Conservation (phyloP, 2,113 vertebrate genomes). For the Cettia cetti region DNA sequence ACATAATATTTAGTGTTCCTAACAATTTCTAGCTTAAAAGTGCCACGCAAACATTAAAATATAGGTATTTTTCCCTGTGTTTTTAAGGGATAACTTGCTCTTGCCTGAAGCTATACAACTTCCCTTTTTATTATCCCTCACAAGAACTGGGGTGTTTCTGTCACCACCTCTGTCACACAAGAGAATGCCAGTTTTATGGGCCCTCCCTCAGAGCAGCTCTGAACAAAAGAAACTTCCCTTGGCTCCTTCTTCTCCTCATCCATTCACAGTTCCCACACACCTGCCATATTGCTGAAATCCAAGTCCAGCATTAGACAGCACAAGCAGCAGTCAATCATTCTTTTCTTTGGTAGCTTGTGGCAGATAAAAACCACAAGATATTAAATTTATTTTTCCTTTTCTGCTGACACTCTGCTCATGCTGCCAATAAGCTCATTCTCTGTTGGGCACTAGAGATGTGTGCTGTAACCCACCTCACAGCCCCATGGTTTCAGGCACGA, state of each 20-base stretch:
- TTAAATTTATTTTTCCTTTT: not conserved
- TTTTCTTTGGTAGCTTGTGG: not conserved
- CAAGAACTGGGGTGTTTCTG: not conserved
- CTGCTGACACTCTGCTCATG: fast-evolving
- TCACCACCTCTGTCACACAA: not conserved
- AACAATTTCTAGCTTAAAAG: constrained; percentile 27
- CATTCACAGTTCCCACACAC: not conserved
- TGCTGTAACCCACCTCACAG: not conserved
- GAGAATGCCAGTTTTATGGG: not conserved
- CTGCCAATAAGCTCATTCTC: not conserved
- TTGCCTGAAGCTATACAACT: not conserved
- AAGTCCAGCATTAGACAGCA: not conserved
- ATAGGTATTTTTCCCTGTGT: not conserved
- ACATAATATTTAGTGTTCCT: constrained; percentile 42
- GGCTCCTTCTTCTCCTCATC: not conserved
- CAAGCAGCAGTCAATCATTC: not conserved
- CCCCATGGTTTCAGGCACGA: fast-evolving
- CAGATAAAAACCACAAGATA: not conserved
- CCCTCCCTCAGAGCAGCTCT: not conserved
- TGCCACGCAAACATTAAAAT: constrained; percentile 20
- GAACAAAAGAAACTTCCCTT: not conserved
- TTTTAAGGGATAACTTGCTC: not conserved
- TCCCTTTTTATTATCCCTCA: not conserved
- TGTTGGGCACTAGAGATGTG: fast-evolving
- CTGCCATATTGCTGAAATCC: not conserved